Evolutionary conservation across 2,797 vertebrate species (phyloP), one percentile per base, ranked within the genome.

Genomic region (Emydoidea blandingii): DNA sequence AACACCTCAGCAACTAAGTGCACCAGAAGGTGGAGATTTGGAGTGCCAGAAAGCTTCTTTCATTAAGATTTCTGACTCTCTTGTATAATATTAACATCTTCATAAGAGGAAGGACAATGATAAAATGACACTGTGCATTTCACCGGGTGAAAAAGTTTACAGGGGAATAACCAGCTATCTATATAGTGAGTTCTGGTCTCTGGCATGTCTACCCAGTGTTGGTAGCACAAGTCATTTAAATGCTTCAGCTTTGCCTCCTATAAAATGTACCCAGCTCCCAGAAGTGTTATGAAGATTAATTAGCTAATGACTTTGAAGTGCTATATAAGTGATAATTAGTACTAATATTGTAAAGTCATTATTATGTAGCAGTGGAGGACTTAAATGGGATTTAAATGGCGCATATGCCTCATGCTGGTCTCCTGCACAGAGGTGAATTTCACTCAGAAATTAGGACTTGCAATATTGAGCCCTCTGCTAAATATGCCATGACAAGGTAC

Each of bases 11-110:
- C 91, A 15, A 79, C 10, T 31, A 3, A 49, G 18, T 49, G 15
- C 6, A 21, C 27, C 83, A 89, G 81, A 95, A 34, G 29, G 59
- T 50, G 34, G 44, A 87, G 41, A 34, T 21, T 52, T 23, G 57
- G 79, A 91, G 5, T 72, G 59, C 53, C 74, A 85, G 88, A 89
- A 94, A 88, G 21, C 12, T 56, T 84, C 59, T 91, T 90, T 84
- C 68, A 88, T 50, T 79, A 96, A 92, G 54, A 72, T n/a, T 54
- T 34, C 89, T 93, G 87, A 47, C 95, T 37, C 49, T 85, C 57
- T 31, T 86, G 52, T 56, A 89, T 53, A 7, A 72, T 93, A 93
- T 96, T 85, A 85, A 83, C 53, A 86, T 72, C 53, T 94, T 19
- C 85, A 74, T 91, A 96, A 86, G 59, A 94, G 79, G 44, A 59